These are phyloP conservation scores for Helarctos malayanus DNA, from an alignment of 2,797 vertebrate species.

Conservation along the genomic window DNA sequence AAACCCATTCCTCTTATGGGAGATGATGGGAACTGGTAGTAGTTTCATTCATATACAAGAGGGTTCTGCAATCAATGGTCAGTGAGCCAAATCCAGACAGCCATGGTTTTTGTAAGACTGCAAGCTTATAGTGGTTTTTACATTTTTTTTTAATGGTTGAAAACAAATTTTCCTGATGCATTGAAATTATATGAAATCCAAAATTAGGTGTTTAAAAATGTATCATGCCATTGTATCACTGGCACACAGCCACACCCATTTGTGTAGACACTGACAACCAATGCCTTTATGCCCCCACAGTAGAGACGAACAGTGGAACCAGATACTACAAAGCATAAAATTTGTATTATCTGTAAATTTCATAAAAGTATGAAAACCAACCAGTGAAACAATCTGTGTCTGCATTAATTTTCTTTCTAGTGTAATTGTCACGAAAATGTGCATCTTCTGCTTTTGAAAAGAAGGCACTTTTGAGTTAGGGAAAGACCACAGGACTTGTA, in stretches of 20 bases:
- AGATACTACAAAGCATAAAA: not conserved
- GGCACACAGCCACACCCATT: not conserved
- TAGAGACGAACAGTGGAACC: not conserved
- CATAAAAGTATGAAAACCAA: not conserved
- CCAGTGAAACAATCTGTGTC: not conserved
- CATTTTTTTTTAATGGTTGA: not conserved
- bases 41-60: not conserved
- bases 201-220: not conserved
- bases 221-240: not conserved
- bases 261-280: no score
- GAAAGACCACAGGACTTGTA: not conserved
- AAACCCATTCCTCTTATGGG: not conserved
- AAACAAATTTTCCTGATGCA: not conserved
- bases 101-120: no score
- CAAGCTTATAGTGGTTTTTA: not conserved
- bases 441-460: not conserved
- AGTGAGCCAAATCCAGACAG: not conserved
- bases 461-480: not conserved
- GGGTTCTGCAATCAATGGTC: accelerated
- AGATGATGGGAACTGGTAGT: not conserved
- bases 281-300: accelerated
- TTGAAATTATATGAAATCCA: not conserved
- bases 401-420: not conserved
- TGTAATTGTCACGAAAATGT: not conserved
- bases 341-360: not conserved